Evolutionary conservation across 2,113 vertebrate species (phyloP), one percentile per base, ranked within the genome.

Genomic region (Cyprinodon brontotheroides): DNA sequence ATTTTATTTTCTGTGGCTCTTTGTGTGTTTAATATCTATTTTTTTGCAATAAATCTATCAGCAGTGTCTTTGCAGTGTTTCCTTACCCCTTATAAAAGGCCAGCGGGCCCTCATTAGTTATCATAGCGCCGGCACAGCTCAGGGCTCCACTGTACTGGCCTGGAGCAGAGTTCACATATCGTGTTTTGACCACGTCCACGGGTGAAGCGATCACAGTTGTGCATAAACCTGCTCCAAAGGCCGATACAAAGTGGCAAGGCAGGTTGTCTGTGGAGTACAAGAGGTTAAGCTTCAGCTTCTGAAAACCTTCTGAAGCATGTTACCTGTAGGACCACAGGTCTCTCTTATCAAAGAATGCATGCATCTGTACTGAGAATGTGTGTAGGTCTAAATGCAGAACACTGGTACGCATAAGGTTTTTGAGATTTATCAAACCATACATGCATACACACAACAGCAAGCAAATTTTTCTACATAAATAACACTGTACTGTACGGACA

Each of bases 131-230:
- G 65, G 96, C 95, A 64, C 96, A 96, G 73, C 87, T 91, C 20
- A 95, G 81, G 17, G 95, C 93, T 7, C 94, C 93, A 82, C 82
- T 82, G 85, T 96, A 95, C 81, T 93, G 94, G 80, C 94, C 92
- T 0, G 81, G 78, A 82, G 94, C 91, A 84, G 96, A 96, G 90
- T 97, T 97, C 96, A 97, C 96, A 8, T 96, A 97, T 92, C 96
- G 94, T 17, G 96, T 97, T 90, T 97, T 97, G 92, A 97, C 95
- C 67, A 97, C 96, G 60, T 97, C 96, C 0, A 97, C 96, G 0
- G 96, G 96, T 70, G 96, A 97, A 65, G 96, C 96, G 0, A 96
- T 94, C 50, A 97, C 41, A 0, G 96, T 97, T 43, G 96, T 96
- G 87, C 95, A 96, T 74, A 97, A 93, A 7, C 96, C 96, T 0